Evolutionary conservation across 2,797 vertebrate species (phyloP).

Genomic region (Mus caroli): DNA sequence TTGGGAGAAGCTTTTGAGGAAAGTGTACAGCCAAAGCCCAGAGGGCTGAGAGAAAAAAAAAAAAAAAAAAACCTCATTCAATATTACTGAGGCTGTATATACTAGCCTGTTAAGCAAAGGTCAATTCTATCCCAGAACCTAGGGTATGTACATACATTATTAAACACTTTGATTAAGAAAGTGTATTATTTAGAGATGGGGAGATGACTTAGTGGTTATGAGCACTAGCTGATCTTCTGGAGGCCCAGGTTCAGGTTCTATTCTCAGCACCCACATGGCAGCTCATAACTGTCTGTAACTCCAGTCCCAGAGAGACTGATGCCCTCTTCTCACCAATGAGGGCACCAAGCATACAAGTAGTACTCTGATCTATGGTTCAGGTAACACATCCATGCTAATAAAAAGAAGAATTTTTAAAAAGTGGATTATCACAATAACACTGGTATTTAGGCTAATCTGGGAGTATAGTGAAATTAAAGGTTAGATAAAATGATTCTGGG

Average conservation of each 20-base stretch:
- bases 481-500: neutral
- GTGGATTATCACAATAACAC: neutral
- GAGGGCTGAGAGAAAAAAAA: neutral
- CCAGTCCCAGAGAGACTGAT: neutral
- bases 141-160: neutral
- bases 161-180: constrained; percentile 56
- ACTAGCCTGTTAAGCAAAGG: constrained; percentile 11
- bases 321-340: neutral
- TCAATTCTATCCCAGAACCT: constrained; percentile 11
- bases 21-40: constrained; percentile 25
- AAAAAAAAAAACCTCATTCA: neutral
- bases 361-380: neutral
- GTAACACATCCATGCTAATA: neutral
- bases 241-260: neutral
- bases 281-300: neutral
- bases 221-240: neutral
- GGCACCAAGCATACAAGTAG: neutral
- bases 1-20: constrained; percentile 27
- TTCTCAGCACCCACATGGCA: neutral
- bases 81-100: neutral
- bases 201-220: neutral
- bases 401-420: neutral
- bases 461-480: neutral
- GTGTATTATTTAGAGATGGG: neutral
- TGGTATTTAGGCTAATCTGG: constrained; percentile 33